These are phyloP conservation scores for Oncorhynchus kisutch DNA, from an alignment of 2,113 vertebrate species.

Conservation along the genomic window DNA sequence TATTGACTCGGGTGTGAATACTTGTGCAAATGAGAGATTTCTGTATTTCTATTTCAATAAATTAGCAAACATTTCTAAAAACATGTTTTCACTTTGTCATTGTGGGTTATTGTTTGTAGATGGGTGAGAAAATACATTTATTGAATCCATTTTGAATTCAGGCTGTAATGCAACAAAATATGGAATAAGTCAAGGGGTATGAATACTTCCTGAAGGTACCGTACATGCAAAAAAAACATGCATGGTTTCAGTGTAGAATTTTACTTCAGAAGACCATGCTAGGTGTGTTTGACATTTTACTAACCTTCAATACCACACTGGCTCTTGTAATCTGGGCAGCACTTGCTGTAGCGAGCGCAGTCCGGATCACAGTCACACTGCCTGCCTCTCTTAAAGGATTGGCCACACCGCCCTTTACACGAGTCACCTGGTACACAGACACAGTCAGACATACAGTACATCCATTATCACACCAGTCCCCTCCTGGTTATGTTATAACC, in stretches of 20 bases:
- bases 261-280: constrained; percentile 7
- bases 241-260: neutral
- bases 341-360: constrained; percentile 79
- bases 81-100: too few species aligned
- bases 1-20: too few species aligned
- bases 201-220: too few species aligned
- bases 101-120: too few species aligned
- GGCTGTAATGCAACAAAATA: too few species aligned
- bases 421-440: constrained; percentile 73
- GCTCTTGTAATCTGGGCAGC: constrained; percentile 79
- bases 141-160: too few species aligned
- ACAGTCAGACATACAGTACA: neutral
- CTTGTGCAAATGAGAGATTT: too few species aligned
- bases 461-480: neutral
- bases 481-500: neutral
- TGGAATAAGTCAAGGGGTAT: too few species aligned
- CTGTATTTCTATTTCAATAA: too few species aligned
- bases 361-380: constrained; percentile 84
- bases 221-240: constrained; percentile 8
- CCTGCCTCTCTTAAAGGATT: constrained; percentile 81
- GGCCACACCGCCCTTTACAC: constrained; percentile 90
- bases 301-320: constrained; percentile 79
- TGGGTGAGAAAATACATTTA: too few species aligned
- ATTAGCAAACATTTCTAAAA: too few species aligned
- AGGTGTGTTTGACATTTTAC: constrained; percentile 11